Evolutionary conservation across 1,140 invertebrate genomes (phyloP).

Genomic region (Trachymyrmex septentrionalis): DNA sequence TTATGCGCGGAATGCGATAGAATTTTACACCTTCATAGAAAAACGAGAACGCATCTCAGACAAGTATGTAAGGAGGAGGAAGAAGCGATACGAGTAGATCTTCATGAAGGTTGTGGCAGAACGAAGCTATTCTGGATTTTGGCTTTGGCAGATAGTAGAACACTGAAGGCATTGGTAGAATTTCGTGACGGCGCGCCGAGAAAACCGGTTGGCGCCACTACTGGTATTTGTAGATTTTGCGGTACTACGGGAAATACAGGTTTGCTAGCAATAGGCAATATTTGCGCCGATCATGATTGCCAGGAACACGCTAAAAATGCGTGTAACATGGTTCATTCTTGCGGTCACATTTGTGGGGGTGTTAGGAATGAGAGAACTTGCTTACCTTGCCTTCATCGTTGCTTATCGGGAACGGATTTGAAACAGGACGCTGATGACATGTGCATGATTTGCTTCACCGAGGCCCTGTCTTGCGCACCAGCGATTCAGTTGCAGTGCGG

Average conservation of each 20-base stretch:
- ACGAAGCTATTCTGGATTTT: conserved; percentile 98
- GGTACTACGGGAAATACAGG: conserved; percentile 94
- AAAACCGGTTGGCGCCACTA: conserved; percentile 85
- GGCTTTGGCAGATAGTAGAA: conserved; percentile 96
- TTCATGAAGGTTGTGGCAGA: conserved; percentile 98
- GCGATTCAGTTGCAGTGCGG: conserved; percentile 97
- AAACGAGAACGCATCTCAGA: conserved; percentile 94
- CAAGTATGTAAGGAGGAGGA: conserved; percentile 99
- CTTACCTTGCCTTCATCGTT: conserved; percentile 96
- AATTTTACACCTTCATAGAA: conserved; percentile 96
- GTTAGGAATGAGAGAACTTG: conserved; percentile 94
- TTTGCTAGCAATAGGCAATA: conserved; percentile 95
- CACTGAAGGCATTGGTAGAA: conserved; percentile 97
- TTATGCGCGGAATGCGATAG: conserved; percentile 98
- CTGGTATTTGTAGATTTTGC: conserved; percentile 97
- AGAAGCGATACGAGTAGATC: conserved; percentile 96
- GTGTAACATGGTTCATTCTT: conserved; percentile 93
- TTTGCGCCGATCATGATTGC: conserved; percentile 97
- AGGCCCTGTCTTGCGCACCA: conserved; percentile 97
- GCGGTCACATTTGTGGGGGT: conserved; percentile 97
- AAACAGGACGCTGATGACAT: conserved; percentile 99
- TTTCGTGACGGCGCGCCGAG: conserved; percentile 92
- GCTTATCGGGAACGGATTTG: conserved; percentile 90
- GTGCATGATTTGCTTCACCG: conserved; percentile 99
- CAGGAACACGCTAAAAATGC: conserved; percentile 95